phyloP scores from a whole-genome alignment of 2,888 invertebrate species.

The Cistogaster globosa region DNA sequence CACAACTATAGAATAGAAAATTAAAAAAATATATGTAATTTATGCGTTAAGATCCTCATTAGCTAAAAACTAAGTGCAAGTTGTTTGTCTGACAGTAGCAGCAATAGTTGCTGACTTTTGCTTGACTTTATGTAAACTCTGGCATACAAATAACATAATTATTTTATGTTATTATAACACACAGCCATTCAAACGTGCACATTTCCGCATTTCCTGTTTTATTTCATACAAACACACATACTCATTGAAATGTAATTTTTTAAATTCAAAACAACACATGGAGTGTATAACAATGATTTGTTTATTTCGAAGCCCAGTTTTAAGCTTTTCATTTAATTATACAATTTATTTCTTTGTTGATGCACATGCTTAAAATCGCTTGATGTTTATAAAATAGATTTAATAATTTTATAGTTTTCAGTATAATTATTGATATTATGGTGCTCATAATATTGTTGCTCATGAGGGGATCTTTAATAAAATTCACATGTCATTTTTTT shows the following conservation, averaged over 20 bases:
- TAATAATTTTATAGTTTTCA: conserved; percentile 48
- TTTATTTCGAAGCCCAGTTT: conserved; percentile 42
- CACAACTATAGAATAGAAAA: background rate
- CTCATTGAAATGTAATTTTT: conserved; percentile 3
- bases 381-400: conserved; percentile 49
- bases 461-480: conserved; percentile 7
- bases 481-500: background rate
- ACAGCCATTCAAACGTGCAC: conserved; percentile 32
- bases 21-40: conserved; percentile 7
- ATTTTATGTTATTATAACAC: conserved; percentile 45
- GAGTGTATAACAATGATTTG: background rate
- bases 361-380: conserved; percentile 34
- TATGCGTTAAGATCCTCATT: background rate
- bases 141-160: conserved; percentile 63
- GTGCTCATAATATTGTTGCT: conserved; percentile 13
- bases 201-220: conserved; percentile 70
- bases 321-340: conserved; percentile 17
- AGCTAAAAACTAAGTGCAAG: background rate
- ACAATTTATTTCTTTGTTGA: background rate
- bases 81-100: background rate
- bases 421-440: conserved; percentile 65
- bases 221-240: conserved; percentile 21
- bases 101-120: conserved; percentile 17
- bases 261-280: background rate
- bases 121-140: conserved; percentile 44